phyloP scores from a whole-genome alignment of 2,888 invertebrate species.

The Drosophila eohydei region DNA sequence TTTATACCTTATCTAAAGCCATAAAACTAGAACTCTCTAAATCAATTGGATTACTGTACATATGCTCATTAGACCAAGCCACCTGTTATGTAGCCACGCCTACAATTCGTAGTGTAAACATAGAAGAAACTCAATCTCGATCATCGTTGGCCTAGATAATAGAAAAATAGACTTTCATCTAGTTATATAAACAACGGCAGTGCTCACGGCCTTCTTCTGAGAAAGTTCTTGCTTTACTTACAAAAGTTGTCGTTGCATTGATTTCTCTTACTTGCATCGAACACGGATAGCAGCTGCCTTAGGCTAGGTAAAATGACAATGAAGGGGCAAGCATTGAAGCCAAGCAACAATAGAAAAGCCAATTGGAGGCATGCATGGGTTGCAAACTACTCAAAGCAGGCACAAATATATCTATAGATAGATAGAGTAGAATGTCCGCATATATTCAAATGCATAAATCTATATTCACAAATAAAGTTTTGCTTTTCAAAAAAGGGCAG shows the following conservation, averaged over 20 bases:
- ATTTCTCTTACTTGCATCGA: neutral
- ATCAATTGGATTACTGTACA: neutral
- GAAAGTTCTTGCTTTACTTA: neutral
- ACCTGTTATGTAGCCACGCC: neutral
- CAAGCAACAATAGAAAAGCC: constrained; percentile 16
- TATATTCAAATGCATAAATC: too few species aligned
- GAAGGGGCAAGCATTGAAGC: neutral
- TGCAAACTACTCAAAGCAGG: neutral
- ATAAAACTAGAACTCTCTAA: neutral
- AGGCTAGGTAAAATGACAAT: neutral
- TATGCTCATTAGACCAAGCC: neutral
- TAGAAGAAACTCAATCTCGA: neutral
- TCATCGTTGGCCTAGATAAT: neutral
- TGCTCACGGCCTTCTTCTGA: neutral
- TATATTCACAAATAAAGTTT: too few species aligned
- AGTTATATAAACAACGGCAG: neutral
- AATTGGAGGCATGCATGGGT: constrained; percentile 6
- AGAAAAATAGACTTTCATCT: neutral
- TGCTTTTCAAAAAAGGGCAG: too few species aligned
- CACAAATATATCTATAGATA: too few species aligned
- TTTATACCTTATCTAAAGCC: too few species aligned
- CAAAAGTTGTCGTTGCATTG: neutral
- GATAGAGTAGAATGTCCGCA: too few species aligned
- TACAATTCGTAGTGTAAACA: neutral
- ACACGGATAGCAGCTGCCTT: neutral